A percentile compares a stretch with the other conserved stretches of the same genome.
Evolutionary conservation across 1,140 invertebrate genomes (phyloP).

Genomic region (Drosophila rhopaloa): DNA sequence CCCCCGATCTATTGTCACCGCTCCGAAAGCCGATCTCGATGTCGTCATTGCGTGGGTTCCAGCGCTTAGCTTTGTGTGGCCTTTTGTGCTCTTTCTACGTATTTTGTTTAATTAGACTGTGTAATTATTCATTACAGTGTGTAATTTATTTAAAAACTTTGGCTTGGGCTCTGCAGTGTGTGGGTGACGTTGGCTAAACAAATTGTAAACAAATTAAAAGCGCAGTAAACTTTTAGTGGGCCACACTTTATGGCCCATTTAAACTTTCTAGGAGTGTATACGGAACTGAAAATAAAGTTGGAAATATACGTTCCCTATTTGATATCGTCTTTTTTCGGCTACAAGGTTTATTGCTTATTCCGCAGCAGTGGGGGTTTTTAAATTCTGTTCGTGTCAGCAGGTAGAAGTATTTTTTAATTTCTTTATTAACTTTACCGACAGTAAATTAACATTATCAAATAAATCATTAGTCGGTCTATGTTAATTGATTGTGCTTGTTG

Average conservation of each 20-base stretch:
- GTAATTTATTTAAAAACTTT: constrained; percentile 38
- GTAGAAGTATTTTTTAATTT: neutral
- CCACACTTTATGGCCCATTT: constrained; percentile 21
- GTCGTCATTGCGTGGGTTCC: constrained; percentile 65
- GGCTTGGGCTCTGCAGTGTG: constrained; percentile 1
- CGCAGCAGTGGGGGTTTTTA: neutral
- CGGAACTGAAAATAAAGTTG: constrained; percentile 8
- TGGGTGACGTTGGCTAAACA: constrained; percentile 16
- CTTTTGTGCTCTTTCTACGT: constrained; percentile 46
- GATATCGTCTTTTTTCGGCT: neutral
- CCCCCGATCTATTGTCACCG: constrained; percentile 36
- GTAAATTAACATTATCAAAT: constrained; percentile 1
- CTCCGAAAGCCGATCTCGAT: constrained; percentile 27
- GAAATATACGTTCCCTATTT: neutral
- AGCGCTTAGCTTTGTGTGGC: constrained; percentile 54
- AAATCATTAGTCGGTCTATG: constrained; percentile 15
- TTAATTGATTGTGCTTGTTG: constrained; percentile 14
- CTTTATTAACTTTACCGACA: neutral
- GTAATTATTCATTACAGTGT: constrained; percentile 63
- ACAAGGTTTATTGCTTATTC: neutral
- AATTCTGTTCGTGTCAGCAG: neutral
- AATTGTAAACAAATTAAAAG: constrained; percentile 43
- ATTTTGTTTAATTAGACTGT: constrained; percentile 63
- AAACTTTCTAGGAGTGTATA: constrained; percentile 15
- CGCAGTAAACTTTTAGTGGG: constrained; percentile 7